These are phyloP conservation scores for Athalia rosae DNA, from an alignment of 2,888 invertebrate genomes.

Conservation along the genomic window DNA sequence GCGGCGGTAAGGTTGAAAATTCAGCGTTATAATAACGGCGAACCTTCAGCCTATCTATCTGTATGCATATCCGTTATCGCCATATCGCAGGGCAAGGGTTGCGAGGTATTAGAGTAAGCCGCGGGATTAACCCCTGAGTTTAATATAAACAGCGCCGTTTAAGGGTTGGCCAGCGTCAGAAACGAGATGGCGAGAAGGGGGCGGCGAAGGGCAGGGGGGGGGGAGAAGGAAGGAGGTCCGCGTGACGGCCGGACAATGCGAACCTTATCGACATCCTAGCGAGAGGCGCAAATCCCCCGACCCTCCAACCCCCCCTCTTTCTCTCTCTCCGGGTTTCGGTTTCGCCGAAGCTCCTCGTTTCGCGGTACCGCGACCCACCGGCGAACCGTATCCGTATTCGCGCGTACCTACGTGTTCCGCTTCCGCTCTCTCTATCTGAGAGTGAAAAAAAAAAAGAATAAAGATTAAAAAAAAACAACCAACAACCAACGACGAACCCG, in stretches of 20 bases:
- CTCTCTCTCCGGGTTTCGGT: background rate
- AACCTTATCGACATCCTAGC: slow-evolving; percentile 61
- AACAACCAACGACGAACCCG: too few species aligned
- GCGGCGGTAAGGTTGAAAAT: slow-evolving; percentile 34
- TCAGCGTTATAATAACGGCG: background rate
- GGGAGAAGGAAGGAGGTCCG: slow-evolving; percentile 48
- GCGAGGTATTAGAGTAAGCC: slow-evolving; percentile 69
- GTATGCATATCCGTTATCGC: slow-evolving; percentile 67
- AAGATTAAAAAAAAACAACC: too few species aligned
- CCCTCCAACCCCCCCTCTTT: background rate
- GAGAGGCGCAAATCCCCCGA: slow-evolving; percentile 22
- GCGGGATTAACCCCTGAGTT: slow-evolving; percentile 69
- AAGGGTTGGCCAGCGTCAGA: slow-evolving; percentile 42
- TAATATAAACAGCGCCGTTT: slow-evolving; percentile 67
- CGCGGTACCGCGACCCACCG: background rate
- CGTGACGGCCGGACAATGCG: slow-evolving; percentile 66
- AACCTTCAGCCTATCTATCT: slow-evolving; percentile 53
- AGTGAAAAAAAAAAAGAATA: too few species aligned
- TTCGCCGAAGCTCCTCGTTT: background rate
- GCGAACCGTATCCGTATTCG: background rate
- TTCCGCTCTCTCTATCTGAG: background rate
- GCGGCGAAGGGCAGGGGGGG: slow-evolving; percentile 8
- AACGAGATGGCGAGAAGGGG: background rate
- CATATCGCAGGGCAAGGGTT: slow-evolving; percentile 71
- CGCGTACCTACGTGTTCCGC: background rate